Base-by-base conservation (phyloP, 2,113 vertebrate genomes). In the Quiscalus mexicanus region DNA sequence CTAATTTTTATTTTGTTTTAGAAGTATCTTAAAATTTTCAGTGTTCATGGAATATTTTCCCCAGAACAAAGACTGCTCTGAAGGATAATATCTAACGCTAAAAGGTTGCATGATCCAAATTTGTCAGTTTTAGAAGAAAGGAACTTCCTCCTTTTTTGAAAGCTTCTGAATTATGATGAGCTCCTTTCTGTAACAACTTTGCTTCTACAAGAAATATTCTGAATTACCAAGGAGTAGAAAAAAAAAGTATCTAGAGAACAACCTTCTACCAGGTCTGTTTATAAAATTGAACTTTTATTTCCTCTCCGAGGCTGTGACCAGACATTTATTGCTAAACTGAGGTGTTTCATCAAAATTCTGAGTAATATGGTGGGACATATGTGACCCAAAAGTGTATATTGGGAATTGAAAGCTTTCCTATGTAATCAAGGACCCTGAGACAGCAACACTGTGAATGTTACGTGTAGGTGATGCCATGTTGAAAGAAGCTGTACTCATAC, bases 171-270 rank as follows among this genome's bases (percentile, higher is more conserved):
- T 92, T 92, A 84, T 73, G 79, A 63, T 35, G 14, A 78, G 30
- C 24, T 91, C 31, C 30, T 73, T 86, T 73, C 31, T 73, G 30
- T 63, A 47, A 44, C 59, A 70, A 39, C 15, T 93, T 80, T 94
- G 82, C 91, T 96, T 93, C 84, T 82, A 73, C 84, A 92, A 91
- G 76, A 95, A 93, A 87, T 95, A 87, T 85, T 94, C 91, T 78
- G 71, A 95, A 93, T 84, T 92, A 87, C 81, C 89, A 96, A 93
- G 90, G 94, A 64, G 53, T 53, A 92, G 4, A 4, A 74, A 10
- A 75, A 75, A 93, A 92, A 73, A 76, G 47, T 94, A 87, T 70
- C 73, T 87, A 91, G 59, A 71, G 39, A 95, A 90, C 87, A 93
- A 97, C 52, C 56, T 95, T 96, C 79, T 96, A 30, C 55, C 45